Percentiles rank a stretch among this genome's conserved stretches.
Evolutionary conservation across 2,797 vertebrate genomes (phyloP).

Genomic region (Cygnus olor): DNA sequence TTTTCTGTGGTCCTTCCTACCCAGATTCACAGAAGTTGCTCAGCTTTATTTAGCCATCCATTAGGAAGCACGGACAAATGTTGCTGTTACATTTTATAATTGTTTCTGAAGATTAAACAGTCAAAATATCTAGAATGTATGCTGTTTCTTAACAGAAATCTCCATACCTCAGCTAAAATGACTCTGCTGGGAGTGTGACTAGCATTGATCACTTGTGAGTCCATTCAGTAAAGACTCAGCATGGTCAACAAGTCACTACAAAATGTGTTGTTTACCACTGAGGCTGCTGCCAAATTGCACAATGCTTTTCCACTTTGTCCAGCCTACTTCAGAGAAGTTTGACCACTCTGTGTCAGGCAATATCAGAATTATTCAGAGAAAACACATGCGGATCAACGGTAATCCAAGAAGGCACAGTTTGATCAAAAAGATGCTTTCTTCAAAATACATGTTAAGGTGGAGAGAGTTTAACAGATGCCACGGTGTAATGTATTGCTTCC

Average conservation of each 20-base stretch:
- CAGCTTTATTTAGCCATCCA: neutral
- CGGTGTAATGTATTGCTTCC: neutral
- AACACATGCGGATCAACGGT: neutral
- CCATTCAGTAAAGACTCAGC: neutral
- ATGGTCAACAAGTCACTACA: neutral
- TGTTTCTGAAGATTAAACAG: neutral
- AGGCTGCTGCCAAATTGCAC: neutral
- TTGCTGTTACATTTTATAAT: neutral
- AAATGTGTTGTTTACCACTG: neutral
- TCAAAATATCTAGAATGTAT: neutral
- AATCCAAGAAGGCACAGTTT: neutral
- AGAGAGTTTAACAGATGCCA: neutral
- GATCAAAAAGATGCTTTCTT: neutral
- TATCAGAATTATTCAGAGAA: neutral
- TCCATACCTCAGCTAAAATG: neutral
- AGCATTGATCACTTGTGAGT: neutral
- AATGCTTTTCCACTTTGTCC: neutral
- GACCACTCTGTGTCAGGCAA: neutral
- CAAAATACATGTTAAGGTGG: fast-evolving
- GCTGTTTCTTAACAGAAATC: neutral
- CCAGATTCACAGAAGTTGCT: constrained; percentile 6
- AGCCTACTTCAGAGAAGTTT: neutral
- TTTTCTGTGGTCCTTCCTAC: neutral
- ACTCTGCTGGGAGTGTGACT: neutral
- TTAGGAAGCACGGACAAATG: neutral